A percentile compares a stretch with the other conserved stretches of the same genome.
phyloP scores from a whole-genome alignment of 2,797 vertebrate species.

The Bradypus variegatus region DNA sequence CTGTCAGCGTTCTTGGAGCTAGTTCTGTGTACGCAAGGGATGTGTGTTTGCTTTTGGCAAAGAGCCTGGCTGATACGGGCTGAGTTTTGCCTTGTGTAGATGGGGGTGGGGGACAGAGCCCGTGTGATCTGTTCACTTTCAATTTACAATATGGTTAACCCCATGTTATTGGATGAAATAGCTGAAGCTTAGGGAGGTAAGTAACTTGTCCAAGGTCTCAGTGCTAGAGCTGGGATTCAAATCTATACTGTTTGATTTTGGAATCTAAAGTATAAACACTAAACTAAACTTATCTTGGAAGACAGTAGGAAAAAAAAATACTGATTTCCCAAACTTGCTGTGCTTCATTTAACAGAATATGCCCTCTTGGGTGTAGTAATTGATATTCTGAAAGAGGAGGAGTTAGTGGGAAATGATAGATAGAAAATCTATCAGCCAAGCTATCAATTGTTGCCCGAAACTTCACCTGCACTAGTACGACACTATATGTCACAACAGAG shows the following conservation, averaged over 20 bases:
- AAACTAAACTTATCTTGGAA: not conserved
- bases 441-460: not conserved
- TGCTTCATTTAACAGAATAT: not conserved
- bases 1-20: not conserved
- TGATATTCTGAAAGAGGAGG: not conserved
- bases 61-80: not conserved
- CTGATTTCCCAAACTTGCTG: not conserved
- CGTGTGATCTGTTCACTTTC: not conserved
- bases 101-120: not conserved
- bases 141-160: not conserved
- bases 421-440: not conserved
- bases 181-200: not conserved
- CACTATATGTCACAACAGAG: not conserved
- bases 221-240: not conserved
- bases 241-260: not conserved
- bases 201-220: not conserved
- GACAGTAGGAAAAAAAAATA: not conserved
- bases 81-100: not conserved
- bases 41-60: not conserved
- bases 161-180: not conserved
- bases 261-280: not conserved
- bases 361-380: not conserved
- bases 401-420: not conserved
- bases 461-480: not conserved
- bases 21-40: not conserved